Base-by-base conservation (phyloP, 2,888 invertebrate genomes). In the Pristionchus mayeri region DNA sequence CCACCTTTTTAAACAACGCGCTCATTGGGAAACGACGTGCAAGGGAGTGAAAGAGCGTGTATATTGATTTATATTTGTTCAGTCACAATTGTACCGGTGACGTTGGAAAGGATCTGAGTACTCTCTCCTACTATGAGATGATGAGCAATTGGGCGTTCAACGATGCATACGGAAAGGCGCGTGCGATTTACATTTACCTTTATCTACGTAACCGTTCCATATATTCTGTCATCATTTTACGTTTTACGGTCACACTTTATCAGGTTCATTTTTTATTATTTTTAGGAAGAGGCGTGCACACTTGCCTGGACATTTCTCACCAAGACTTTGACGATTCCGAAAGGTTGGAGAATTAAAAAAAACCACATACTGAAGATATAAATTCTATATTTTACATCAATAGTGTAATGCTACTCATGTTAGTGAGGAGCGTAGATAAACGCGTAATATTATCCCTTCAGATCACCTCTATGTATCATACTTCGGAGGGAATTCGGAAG, bases 51-150 rank as follows among this genome's bases (percentile, higher is more conserved):
- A n/a, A n/a, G n/a, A n/a, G n/a, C n/a, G 44, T 44, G 44, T 9
- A 44, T 44, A 9, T 44, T 13, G 44, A 44, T 9, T 44, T 44
- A 13, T 44, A 13, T 44, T 44, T 44, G 6, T 44, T 9, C 6
- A 44, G 13, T n/a, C n/a, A n/a, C n/a, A n/a, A n/a, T n/a, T n/a
- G n/a, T n/a, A n/a, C 6, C 24, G 57, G 99, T 86, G 99, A 99
- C 94, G 98, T 99, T 94, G 99, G 99, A 11, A 99, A 99, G 37
- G 98, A 99, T 94, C 97, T 98, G 3, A 99, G 98, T 93, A 99
- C 99, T 94, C 99, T 99, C 92, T 99, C 99, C 6, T 99, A 99
- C 94, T 99, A 99, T 94, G 99, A 99, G 94, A 99, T 99, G 99
- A 95, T 99, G 95, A 99, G 99, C 9, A 99, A 99, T 93, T 99